Percentiles rank a stretch among this genome's conserved stretches.
Conservation (phyloP, 1,140 invertebrate genomes). For the Tigriopus japonicus region DNA sequence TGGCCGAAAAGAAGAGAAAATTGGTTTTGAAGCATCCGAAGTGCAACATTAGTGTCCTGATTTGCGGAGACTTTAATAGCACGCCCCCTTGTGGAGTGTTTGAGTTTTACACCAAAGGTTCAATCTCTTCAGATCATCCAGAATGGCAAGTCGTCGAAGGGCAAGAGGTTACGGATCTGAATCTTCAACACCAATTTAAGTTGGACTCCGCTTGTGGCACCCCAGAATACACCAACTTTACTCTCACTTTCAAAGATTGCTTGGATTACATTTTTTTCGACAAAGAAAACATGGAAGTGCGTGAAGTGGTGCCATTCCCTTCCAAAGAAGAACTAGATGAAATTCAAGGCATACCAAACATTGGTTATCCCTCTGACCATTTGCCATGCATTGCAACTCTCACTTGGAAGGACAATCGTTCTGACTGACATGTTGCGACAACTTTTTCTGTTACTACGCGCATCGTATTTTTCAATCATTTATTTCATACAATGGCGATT, state of each 20-base stretch:
- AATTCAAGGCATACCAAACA: constrained; percentile 56
- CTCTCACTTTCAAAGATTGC: constrained; percentile 56
- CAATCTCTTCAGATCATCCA: constrained; percentile 21
- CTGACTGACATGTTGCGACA: no score
- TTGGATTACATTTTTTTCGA: constrained; percentile 84
- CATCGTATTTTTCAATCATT: no score
- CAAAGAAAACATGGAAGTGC: constrained; percentile 38
- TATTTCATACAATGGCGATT: no score
- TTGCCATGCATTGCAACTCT: constrained; percentile 66
- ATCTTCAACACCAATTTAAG: constrained; percentile 15
- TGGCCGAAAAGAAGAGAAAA: constrained; percentile 27
- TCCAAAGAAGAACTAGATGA: constrained; percentile 46
- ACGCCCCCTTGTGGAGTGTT: constrained; percentile 22
- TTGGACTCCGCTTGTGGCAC: constrained; percentile 28
- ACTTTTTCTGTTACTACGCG: no score
- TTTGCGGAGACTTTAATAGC: constrained; percentile 30
- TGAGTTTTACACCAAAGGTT: constrained; percentile 16
- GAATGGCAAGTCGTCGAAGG: constrained; percentile 21
- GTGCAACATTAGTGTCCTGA: constrained; percentile 18
- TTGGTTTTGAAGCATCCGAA: background rate
- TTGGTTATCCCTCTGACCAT: constrained; percentile 79
- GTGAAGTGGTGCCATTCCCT: constrained; percentile 53
- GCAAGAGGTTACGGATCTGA: background rate
- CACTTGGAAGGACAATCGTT: constrained; percentile 25
- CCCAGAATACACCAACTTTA: constrained; percentile 61